Percentiles rank a stretch among this genome's conserved stretches.
These are phyloP conservation scores for Leptinotarsa lineolata DNA, from an alignment of 1,140 invertebrate species.

Conservation along the genomic window DNA sequence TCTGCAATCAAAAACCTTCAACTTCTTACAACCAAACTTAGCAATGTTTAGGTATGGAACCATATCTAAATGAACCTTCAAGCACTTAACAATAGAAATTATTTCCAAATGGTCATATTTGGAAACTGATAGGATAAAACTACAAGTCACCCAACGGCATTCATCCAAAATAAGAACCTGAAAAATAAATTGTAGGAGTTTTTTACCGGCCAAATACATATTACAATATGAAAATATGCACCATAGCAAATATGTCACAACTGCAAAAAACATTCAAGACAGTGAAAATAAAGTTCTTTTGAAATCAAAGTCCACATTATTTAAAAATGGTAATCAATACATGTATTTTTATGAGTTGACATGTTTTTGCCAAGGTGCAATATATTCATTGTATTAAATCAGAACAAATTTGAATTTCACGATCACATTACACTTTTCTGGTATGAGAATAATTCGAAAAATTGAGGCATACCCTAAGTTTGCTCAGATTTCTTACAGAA, in stretches of 20 bases:
- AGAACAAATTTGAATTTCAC: neutral
- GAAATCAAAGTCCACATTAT: no score
- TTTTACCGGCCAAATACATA: no score
- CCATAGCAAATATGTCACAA: no score
- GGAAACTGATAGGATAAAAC: slow-evolving; percentile 45
- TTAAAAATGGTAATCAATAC: no score
- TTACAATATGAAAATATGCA: no score
- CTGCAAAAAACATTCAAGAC: no score
- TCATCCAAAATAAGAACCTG: slow-evolving; percentile 48
- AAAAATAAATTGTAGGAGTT: slow-evolving; percentile 19
- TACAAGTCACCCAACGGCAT: slow-evolving; percentile 44
- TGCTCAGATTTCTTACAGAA: slow-evolving; percentile 35
- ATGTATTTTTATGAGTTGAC: neutral
- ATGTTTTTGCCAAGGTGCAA: neutral
- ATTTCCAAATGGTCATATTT: slow-evolving; percentile 48
- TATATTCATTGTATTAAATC: neutral
- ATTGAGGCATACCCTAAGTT: slow-evolving; percentile 43
- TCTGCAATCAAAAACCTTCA: slow-evolving; percentile 46
- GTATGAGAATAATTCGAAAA: neutral
- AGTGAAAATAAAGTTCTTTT: no score
- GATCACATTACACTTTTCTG: slow-evolving; percentile 10
- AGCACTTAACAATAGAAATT: slow-evolving; percentile 47
- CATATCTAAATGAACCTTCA: slow-evolving; percentile 40
- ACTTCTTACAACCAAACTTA: slow-evolving; percentile 44
- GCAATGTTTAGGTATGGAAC: slow-evolving; percentile 46